Base-by-base conservation (phyloP, 2,797 vertebrate species). In the Amphiprion clarkii region DNA sequence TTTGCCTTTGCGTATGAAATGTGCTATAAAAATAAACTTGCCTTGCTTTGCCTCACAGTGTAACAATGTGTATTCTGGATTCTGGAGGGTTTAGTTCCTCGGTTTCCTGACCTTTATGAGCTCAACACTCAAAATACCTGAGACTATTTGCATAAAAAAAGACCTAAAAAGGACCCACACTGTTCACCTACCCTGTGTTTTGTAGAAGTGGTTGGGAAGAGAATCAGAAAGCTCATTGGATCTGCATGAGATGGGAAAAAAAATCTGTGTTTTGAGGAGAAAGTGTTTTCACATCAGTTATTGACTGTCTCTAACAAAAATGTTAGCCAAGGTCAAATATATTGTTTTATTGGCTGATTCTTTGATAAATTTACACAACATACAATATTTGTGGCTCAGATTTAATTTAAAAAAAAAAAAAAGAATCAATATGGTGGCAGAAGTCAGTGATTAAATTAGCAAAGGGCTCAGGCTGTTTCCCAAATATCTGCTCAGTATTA, bases 131-230 rank as follows among this genome's bases (percentile, higher is more conserved):
- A 65, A 56, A 72, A 65, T 49, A 31, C 0, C 33, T 29, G 36
- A 10, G 25, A 66, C 19, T 74, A 66, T 74, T 52, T 52, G 46
- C 61, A 73, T 65, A 58, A 52, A 74, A 42, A 74, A 58, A 46
- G 23, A 66, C 52, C 60, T 46, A 48, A 56, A n/a, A n/a, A 42
- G 53, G 44, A 4, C 53, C 40, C 42, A 65, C 62, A 42, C 60
- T 40, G 60, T 57, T 31, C 52, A 40, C 60, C 70, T 48, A 57
- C 44, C 27, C 16, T 5, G 61, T 57, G 54, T 40, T 46, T 19
- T 46, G 16, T 46, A 46, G 16, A 46, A 46, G 44, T 46, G 44
- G 44, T 53, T 27, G 16, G 33, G 31, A 23, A 16, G 54, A 58
- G 54, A 46, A 42, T 74, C 66, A 49, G 39, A 58, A 19, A 42